phyloP scores from a whole-genome alignment of 2,797 vertebrate genomes.

The Gymnoscopelus microlampas region DNA sequence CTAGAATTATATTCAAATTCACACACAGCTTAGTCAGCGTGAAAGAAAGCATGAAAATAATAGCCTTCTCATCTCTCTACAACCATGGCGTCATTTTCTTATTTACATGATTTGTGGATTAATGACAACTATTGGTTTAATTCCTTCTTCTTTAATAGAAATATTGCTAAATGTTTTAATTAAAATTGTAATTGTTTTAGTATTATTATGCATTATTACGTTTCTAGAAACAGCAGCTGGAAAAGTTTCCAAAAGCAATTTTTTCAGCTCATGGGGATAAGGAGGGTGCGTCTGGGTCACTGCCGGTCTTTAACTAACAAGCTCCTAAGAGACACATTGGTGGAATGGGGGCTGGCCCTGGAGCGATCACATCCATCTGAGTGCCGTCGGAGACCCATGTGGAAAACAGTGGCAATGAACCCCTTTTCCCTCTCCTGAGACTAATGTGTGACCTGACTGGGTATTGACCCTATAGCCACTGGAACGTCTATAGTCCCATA shows the following conservation, averaged over 20 bases:
- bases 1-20: neutral
- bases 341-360: slow-evolving; percentile 40
- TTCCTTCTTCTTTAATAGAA: no score
- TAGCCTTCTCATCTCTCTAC: neutral
- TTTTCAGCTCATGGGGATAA: slow-evolving; percentile 48
- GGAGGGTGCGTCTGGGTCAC: slow-evolving; percentile 56
- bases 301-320: slow-evolving; percentile 72
- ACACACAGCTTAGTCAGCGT: neutral
- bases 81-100: neutral
- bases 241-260: slow-evolving; percentile 22
- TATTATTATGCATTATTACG: neutral
- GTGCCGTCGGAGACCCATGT: slow-evolving; percentile 57
- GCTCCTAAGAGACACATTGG: slow-evolving; percentile 70
- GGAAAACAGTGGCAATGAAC: slow-evolving; percentile 65
- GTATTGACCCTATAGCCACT: slow-evolving; percentile 51
- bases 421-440: slow-evolving; percentile 48
- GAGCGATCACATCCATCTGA: slow-evolving; percentile 62
- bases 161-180: no score
- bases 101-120: neutral
- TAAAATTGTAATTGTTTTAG: neutral
- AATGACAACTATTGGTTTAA: neutral
- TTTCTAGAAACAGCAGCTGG: slow-evolving; percentile 16
- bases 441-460: slow-evolving; percentile 37
- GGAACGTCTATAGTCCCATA: slow-evolving; percentile 17
- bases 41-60: neutral